Conservation (phyloP, 2,113 vertebrate species). For the Bostrychus sinensis region DNA sequence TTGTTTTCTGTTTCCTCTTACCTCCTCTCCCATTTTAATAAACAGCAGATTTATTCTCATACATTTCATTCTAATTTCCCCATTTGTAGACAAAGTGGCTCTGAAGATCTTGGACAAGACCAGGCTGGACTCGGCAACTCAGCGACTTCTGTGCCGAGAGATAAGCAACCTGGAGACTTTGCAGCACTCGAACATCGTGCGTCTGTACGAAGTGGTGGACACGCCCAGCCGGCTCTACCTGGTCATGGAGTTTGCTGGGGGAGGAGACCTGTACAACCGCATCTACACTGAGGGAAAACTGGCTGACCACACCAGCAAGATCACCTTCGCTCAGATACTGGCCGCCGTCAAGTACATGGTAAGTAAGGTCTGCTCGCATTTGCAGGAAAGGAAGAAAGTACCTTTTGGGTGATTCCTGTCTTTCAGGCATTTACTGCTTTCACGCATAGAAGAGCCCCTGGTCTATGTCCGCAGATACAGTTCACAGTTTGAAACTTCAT, state of each 20-base stretch:
- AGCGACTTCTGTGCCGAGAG: slow-evolving; percentile 87
- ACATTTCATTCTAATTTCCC: background rate
- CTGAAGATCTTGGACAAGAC: slow-evolving; percentile 95
- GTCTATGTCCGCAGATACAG: too few relatives aligned
- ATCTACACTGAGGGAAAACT: slow-evolving; percentile 87
- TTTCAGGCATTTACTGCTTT: too few relatives aligned
- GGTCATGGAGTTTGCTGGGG: slow-evolving; percentile 93
- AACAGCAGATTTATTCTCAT: background rate
- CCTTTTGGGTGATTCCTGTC: too few relatives aligned
- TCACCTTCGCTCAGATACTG: slow-evolving; percentile 92
- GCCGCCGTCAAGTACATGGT: slow-evolving; percentile 95
- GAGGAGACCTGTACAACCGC: slow-evolving; percentile 90
- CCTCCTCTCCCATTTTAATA: too few relatives aligned
- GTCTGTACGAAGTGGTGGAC: slow-evolving; percentile 94
- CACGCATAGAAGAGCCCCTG: too few relatives aligned
- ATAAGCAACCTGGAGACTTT: slow-evolving; percentile 93
- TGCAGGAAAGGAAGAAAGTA: too few relatives aligned
- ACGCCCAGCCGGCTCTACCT: slow-evolving; percentile 88
- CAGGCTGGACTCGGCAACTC: slow-evolving; percentile 86
- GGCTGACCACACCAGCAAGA: slow-evolving; percentile 84
- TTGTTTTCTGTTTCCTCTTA: too few relatives aligned
- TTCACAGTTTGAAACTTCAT: too few relatives aligned
- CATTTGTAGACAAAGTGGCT: slow-evolving; percentile 90
- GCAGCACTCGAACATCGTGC: slow-evolving; percentile 90
- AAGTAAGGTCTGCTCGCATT: too few relatives aligned